Percentiles rank a stretch among this genome's conserved stretches.
These are phyloP conservation scores for Drosophila pandora DNA, from an alignment of 1,140 invertebrate genomes.

Conservation along the genomic window DNA sequence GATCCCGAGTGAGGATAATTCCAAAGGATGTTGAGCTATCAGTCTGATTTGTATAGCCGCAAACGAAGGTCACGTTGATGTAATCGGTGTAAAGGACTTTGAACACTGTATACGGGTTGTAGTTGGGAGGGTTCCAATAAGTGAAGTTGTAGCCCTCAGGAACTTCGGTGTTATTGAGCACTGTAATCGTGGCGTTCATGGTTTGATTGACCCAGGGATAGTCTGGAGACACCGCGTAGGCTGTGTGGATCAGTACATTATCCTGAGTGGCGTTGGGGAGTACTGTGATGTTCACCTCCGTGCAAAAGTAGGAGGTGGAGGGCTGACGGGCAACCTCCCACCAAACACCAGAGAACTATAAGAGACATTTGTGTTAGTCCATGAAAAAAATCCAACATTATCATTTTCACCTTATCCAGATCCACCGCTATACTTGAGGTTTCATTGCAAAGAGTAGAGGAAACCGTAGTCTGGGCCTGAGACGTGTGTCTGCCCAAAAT, in stretches of 20 bases:
- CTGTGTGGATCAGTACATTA: slow-evolving; percentile 59
- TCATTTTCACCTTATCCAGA: slow-evolving; percentile 31
- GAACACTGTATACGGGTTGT: slow-evolving; percentile 40
- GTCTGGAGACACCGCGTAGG: slow-evolving; percentile 47
- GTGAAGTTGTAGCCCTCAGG: slow-evolving; percentile 48
- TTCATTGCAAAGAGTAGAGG: not conserved
- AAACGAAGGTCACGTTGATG: slow-evolving; percentile 48
- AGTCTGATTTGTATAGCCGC: slow-evolving; percentile 66
- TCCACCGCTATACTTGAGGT: slow-evolving; percentile 12
- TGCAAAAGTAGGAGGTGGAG: slow-evolving; percentile 38
- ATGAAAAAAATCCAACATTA: too few relatives aligned
- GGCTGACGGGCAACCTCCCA: slow-evolving; percentile 73
- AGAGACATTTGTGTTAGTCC: too few relatives aligned
- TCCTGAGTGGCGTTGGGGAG: not conserved
- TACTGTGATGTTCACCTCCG: slow-evolving; percentile 59
- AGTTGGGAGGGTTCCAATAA: slow-evolving; percentile 51
- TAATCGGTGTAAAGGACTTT: slow-evolving; percentile 69
- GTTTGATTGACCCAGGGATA: slow-evolving; percentile 76
- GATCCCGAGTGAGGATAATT: slow-evolving; percentile 55
- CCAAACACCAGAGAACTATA: slow-evolving; percentile 66
- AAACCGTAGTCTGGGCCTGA: slow-evolving; percentile 10
- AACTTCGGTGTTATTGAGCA: not conserved
- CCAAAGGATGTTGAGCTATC: slow-evolving; percentile 56
- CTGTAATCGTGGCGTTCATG: slow-evolving; percentile 63
- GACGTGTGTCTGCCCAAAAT: slow-evolving; percentile 17